Evolutionary conservation across 2,797 vertebrate species (phyloP), one percentile per base, ranked within the genome.

Genomic region (Molossus alvarezi): DNA sequence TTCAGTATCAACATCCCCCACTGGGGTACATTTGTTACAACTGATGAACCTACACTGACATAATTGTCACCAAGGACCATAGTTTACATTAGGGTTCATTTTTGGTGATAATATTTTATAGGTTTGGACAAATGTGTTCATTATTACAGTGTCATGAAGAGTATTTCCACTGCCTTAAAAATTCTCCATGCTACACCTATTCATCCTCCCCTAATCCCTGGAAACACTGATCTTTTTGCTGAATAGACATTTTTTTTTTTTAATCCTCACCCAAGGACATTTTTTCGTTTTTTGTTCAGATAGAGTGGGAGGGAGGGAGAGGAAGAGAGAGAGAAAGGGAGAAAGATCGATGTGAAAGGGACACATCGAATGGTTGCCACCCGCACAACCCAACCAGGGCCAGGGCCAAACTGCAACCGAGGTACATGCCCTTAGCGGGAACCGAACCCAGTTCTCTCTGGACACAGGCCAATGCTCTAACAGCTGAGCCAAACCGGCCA

Each of bases 161-260:
- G 11, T 93, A 62, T 72, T 87, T 88, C 80, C 57, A 93, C 20
- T 55, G 33, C 76, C 48, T 12, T 73, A 73, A 64, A 90, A 82
- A 48, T 73, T 20, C 11, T 93, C 7, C 67, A 18, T 88, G 92
- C 17, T 81, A 27, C 33, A 86, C 29, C 20, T 73, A 15, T 20
- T 57, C 57, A 57, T 33, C 67, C 18, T 8, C 55, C 14, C 12
- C 9, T 60, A 73, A 45, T 33, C n/a, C 21, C 33, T 57, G 33
- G 11, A 12, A 73, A 81, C 33, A 93, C 14, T 81, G 67, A 73
- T 81, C 76, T 48, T 81, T 86, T 58, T 51, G 62, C 25, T 53
- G 33, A 88, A 9, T 69, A 55, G 45, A 45, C 14, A 15, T 2
- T 9, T 53, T 90, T 85, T 20, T 2, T 9, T 53, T 90, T 85